phyloP scores from a whole-genome alignment of 2,888 invertebrate species.

The Tachina lurida region DNA sequence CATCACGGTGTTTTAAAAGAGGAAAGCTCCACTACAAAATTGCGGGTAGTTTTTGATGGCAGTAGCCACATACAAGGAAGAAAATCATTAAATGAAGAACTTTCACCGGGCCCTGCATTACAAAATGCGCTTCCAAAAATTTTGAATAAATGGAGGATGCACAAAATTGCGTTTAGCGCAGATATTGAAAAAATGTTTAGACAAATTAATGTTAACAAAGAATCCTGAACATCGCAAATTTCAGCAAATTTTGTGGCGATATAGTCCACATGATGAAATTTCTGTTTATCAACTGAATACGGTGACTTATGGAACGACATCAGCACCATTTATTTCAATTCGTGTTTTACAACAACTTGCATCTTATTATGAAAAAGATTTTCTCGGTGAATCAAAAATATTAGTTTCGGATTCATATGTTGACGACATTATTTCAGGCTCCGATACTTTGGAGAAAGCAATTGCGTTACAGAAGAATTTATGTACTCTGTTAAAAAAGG shows the following conservation, averaged over 20 bases:
- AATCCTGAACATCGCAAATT: not conserved
- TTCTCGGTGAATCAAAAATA: conserved; percentile 12
- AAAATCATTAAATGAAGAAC: conserved; percentile 26
- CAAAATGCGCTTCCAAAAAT: conserved; percentile 58
- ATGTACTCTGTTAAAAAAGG: conserved; percentile 34
- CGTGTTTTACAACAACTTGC: conserved; percentile 25
- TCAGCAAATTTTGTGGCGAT: not conserved
- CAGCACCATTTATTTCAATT: not conserved
- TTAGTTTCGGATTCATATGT: conserved; percentile 11
- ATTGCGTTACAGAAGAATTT: conserved; percentile 43
- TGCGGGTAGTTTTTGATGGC: not conserved
- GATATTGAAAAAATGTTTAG: no score
- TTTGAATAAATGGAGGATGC: conserved; percentile 36
- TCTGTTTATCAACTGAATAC: not conserved
- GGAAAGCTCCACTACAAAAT: not conserved
- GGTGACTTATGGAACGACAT: not conserved
- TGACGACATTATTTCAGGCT: not conserved
- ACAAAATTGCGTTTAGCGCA: not conserved
- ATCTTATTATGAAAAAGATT: not conserved
- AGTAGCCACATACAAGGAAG: not conserved
- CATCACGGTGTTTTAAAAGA: not conserved
- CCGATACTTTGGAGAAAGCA: conserved; percentile 36
- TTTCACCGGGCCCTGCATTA: conserved; percentile 54
- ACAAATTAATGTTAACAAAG: no score
- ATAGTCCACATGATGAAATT: not conserved